Percentiles rank a stretch among this genome's conserved stretches.
phyloP scores from a whole-genome alignment of 1,140 invertebrate species.

The Musca vetustissima region DNA sequence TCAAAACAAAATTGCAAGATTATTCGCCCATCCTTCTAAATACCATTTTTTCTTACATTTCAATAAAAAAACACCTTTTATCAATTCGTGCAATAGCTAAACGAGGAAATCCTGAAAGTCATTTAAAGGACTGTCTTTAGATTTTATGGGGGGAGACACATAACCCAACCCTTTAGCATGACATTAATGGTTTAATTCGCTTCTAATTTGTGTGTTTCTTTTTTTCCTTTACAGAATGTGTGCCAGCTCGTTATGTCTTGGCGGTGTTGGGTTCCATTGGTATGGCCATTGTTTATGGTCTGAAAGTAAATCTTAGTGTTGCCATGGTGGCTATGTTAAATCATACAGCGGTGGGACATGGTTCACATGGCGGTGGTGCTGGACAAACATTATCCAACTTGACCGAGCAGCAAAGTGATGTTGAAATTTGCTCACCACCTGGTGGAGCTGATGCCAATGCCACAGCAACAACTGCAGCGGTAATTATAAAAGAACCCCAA shows the following conservation, averaged over 20 bases:
- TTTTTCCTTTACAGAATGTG: slow-evolving; percentile 37
- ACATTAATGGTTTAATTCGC: no score
- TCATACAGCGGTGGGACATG: slow-evolving; percentile 60
- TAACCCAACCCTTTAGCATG: no score
- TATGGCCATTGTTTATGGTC: slow-evolving; percentile 82
- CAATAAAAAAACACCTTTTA: no score
- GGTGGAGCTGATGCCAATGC: slow-evolving; percentile 33
- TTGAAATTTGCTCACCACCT: slow-evolving; percentile 36
- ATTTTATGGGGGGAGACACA: no score
- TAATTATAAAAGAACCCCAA: neutral
- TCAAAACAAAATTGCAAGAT: no score
- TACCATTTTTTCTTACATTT: no score
- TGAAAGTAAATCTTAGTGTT: slow-evolving; percentile 86
- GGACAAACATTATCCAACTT: slow-evolving; percentile 2
- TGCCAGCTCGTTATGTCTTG: slow-evolving; percentile 52
- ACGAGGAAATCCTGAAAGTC: no score
- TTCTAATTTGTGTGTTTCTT: neutral
- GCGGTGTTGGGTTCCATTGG: slow-evolving; percentile 68
- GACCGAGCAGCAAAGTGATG: neutral
- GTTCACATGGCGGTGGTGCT: slow-evolving; percentile 9
- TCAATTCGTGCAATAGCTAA: no score
- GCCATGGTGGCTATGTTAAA: slow-evolving; percentile 89
- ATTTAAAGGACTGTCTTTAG: no score
- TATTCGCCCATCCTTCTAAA: no score
- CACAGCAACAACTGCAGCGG: slow-evolving; percentile 14